Base-by-base conservation (phyloP, 2,888 invertebrate species). In the Amiota mariae region DNA sequence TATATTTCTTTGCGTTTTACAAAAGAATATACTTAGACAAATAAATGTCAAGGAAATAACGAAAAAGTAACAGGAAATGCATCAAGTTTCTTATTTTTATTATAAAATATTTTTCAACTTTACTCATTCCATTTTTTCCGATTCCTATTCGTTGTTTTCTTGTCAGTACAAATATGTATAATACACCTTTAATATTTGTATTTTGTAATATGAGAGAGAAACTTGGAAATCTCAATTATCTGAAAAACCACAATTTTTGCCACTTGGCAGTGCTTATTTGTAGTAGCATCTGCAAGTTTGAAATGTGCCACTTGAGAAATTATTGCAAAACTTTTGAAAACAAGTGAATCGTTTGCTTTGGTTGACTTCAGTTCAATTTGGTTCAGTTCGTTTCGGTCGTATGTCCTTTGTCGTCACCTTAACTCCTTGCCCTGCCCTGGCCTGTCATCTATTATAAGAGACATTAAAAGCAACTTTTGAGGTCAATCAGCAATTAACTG, bases 401-500 rank as follows among this genome's bases (percentile, higher is more conserved):
- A 24, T 24, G 36, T 36, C 36, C 36, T 36, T 36, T 36, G 36
- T 6, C 8, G 48, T 20, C 49, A 8, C 46, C 13, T 10, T 8
- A 13, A 48, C 48, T 46, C n/a, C 9, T 47, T 48, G 48, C 67
- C 47, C 49, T 12, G 24, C 67, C 63, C 24, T 24, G 24, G n/a
- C n/a, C n/a, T 68, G 72, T 59, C 78, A 80, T 61, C 73, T 73
- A 79, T 79, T 82, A 78, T 77, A 79, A 72, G 75, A 68, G 73
- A 59, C 78, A 75, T 79, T 76, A 73, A 74, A 75, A 76, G 76
- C 73, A 71, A 51, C 77, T 79, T 75, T 78, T 79, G 85, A 80
- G 87, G 82, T 87, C 84, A 87, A 87, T 88, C 82, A 83, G 79
- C 84, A 86, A 83, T 85, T 86, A 85, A 86, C 80, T 76, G 77